Percentiles rank a stretch among this genome's conserved stretches.
phyloP scores from a whole-genome alignment of 1,140 invertebrate genomes.

The Plectus sambesii region DNA sequence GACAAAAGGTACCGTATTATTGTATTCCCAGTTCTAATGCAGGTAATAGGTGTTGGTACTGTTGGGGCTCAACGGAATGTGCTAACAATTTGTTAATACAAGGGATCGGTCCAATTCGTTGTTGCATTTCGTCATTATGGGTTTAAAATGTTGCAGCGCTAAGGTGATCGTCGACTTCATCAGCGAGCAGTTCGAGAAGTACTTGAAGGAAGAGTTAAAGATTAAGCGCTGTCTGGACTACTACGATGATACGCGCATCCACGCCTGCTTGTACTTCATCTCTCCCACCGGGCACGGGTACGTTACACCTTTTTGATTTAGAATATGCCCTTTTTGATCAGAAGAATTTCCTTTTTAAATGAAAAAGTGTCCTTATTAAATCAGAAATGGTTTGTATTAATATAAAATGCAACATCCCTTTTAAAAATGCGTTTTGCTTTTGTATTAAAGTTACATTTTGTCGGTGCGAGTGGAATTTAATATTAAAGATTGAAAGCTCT shows the following conservation, averaged over 20 bases:
- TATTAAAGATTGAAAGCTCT: conserved; percentile 58
- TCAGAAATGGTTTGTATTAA: too few species aligned
- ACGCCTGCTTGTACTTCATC: conserved; percentile 95
- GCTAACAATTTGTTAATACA: too few species aligned
- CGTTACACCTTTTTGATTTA: conserved; percentile 1
- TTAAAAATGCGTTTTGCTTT: too few species aligned
- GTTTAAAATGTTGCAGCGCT: conserved; percentile 69
- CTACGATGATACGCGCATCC: conserved; percentile 88
- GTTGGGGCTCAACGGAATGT: too few species aligned
- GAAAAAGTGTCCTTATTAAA: too few species aligned
- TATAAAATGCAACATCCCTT: too few species aligned
- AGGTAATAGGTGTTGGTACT: too few species aligned
- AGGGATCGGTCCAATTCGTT: too few species aligned
- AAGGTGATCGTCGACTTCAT: conserved; percentile 97
- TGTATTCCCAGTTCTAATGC: too few species aligned
- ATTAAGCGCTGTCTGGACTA: conserved; percentile 78
- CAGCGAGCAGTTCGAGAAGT: conserved; percentile 92
- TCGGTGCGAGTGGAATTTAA: too few species aligned
- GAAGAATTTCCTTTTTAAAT: neutral
- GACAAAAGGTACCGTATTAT: conserved; percentile 62
- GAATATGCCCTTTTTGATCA: neutral
- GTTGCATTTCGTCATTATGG: too few species aligned
- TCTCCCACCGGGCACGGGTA: conserved; percentile 86
- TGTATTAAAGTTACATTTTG: too few species aligned
- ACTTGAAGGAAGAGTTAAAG: conserved; percentile 92